Base-by-base conservation (phyloP, 2,888 invertebrate species). In the Isotomurus palustris region DNA sequence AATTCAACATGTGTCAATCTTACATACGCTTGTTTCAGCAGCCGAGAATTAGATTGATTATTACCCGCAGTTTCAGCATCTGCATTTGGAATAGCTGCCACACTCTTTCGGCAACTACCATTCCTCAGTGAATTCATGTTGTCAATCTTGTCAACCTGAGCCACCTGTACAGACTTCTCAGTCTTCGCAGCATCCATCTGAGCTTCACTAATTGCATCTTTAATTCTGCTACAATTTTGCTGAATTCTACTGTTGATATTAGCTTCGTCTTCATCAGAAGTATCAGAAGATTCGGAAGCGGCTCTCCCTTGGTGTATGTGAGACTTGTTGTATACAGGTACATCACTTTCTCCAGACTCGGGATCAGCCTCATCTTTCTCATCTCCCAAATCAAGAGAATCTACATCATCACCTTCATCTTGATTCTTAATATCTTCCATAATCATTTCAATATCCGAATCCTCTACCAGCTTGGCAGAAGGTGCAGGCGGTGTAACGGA, bases 301-400 rank as follows among this genome's bases (percentile, higher is more conserved):
- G n/a, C 40, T 17, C n/a, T 5, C n/a, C 19, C 38, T 19, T 45
- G 44, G 1, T 41, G 21, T n/a, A 51, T 53, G 41, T 48, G 52
- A 21, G 47, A 47, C 19, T 27, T 35, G 19, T 57, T 35, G 21
- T 57, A 57, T 22, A 55, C 51, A 5, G 59, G 59, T 17, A 59
- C 55, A 5, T 36, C 25, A 17, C 55, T 55, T 35, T 59, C 59
- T 8, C 55, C 59, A 1, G 59, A 55, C 12, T 59, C 59, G 2
- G 59, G 28, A 3, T 59, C 59, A 19, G 55, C 59, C 17, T 53
- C 48, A 55, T 55, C 55, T 28, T 29, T 17, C 52, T 44, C 27
- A 27, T 21, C 19, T 14, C n/a, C 32, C 14, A 35, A 27, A 47
- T 27, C 17, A 21, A 10, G 12, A 47, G 10, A 5, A 28, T 22